A percentile compares a stretch with the other conserved stretches of the same genome.
Conservation (phyloP, 2,888 invertebrate species). For the Hemaris fuciformis region DNA sequence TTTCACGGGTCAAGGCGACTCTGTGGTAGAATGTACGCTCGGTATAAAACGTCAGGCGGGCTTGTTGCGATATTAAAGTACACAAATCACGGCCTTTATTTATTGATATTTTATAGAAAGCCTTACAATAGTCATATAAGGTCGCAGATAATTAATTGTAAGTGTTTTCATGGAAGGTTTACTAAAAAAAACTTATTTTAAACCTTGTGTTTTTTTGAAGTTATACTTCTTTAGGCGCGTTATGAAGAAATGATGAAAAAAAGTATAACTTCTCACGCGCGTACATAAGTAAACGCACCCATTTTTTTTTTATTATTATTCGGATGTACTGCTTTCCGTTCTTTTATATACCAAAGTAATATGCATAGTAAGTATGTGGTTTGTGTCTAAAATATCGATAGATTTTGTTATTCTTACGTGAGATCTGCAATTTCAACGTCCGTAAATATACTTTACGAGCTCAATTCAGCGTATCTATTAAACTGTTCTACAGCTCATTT, state of each 20-base stretch:
- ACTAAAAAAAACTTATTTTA: too few relatives aligned
- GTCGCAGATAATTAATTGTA: too few relatives aligned
- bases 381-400: neutral
- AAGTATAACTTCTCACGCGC: too few relatives aligned
- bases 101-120: neutral
- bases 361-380: neutral
- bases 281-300: too few relatives aligned
- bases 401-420: neutral
- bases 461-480: neutral
- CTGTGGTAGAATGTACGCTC: neutral
- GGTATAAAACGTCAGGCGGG: neutral
- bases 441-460: neutral
- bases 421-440: neutral
- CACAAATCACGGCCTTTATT: neutral
- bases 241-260: too few relatives aligned
- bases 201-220: too few relatives aligned
- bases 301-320: too few relatives aligned
- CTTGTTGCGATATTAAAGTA: neutral
- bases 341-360: neutral
- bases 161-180: too few relatives aligned
- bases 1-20: neutral
- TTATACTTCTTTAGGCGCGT: too few relatives aligned
- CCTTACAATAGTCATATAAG: too few relatives aligned
- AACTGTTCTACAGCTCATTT: neutral
- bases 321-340: too few relatives aligned